Conservation (phyloP, 2,113 vertebrate genomes). For the Petroica traversi region DNA sequence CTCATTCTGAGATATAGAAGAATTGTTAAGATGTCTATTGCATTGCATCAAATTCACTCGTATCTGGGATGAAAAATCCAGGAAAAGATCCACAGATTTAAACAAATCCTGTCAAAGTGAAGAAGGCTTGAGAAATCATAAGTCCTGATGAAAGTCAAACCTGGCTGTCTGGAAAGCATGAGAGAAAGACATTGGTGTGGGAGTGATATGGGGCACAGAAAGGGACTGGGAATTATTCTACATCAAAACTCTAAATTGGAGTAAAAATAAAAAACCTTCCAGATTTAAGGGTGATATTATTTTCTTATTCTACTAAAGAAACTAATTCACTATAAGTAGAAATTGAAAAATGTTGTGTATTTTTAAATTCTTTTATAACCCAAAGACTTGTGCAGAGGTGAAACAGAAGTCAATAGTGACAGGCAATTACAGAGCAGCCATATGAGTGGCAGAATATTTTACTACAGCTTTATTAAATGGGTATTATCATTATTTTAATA, state of each 20-base stretch:
- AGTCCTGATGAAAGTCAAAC: background rate
- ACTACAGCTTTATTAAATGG: background rate
- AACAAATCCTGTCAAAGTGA: background rate
- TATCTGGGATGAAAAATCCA: background rate
- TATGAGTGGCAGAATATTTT: background rate
- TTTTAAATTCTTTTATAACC: background rate
- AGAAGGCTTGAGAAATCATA: background rate
- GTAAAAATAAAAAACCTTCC: background rate
- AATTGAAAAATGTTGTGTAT: background rate
- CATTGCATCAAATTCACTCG: background rate
- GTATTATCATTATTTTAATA: background rate
- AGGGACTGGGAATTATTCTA: background rate
- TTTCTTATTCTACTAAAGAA: background rate
- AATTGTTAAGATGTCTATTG: background rate
- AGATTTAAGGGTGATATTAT: background rate
- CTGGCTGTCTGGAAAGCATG: background rate
- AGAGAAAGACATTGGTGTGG: background rate
- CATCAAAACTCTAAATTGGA: background rate
- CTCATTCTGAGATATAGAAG: background rate
- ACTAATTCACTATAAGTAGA: background rate
- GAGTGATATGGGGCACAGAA: background rate
- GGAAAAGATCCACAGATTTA: background rate
- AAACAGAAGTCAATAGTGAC: background rate
- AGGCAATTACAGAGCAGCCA: background rate
- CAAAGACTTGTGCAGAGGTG: fast-evolving